phyloP scores from a whole-genome alignment of 2,888 invertebrate species.

The Zootermopsis nevadensis region DNA sequence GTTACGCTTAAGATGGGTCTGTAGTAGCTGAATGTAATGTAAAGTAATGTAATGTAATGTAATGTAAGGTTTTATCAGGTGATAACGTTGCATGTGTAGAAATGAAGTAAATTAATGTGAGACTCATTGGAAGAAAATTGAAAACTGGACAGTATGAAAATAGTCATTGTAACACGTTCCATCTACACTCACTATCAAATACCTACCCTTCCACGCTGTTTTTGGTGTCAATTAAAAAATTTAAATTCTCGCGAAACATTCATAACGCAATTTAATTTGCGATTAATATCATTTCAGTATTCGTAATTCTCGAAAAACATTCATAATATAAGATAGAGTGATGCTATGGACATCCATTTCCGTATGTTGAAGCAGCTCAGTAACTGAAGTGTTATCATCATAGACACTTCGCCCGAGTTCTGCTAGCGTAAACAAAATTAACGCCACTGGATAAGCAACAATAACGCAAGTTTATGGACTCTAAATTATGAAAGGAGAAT shows the following conservation, averaged over 20 bases:
- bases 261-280: too few relatives aligned
- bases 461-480: not conserved
- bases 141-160: not conserved
- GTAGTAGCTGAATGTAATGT: too few relatives aligned
- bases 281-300: too few relatives aligned
- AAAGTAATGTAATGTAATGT: too few relatives aligned
- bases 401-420: too few relatives aligned
- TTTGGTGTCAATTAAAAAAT: not conserved
- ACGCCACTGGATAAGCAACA: too few relatives aligned
- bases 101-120: not conserved
- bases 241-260: not conserved
- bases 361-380: not conserved
- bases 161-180: not conserved
- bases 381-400: too few relatives aligned
- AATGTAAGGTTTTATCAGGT: too few relatives aligned
- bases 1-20: too few relatives aligned
- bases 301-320: not conserved
- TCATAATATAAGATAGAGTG: not conserved
- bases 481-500: not conserved
- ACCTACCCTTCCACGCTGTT: not conserved
- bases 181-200: not conserved
- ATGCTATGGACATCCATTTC: not conserved
- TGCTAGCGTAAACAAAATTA: too few relatives aligned
- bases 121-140: not conserved
- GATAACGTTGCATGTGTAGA: not conserved